A percentile compares a stretch with the other conserved stretches of the same genome.
Conservation (phyloP, 2,888 invertebrate genomes). For the Ethmia dodecea region DNA sequence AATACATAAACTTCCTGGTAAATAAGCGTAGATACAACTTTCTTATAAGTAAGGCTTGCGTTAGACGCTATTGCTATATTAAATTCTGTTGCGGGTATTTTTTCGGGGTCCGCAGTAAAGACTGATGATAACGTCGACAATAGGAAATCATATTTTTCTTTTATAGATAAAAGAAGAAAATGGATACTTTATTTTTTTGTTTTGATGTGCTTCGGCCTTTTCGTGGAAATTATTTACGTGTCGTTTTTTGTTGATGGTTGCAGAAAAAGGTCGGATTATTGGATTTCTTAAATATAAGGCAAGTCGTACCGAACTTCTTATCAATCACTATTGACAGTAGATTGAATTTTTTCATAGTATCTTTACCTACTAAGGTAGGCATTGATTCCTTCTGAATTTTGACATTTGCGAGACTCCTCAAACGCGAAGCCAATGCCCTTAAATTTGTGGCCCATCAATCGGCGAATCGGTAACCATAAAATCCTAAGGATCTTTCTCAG, state of each 20-base stretch:
- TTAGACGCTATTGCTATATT: slow-evolving; percentile 62
- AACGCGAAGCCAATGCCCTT: slow-evolving; percentile 18
- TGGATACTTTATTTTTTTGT: slow-evolving; percentile 44
- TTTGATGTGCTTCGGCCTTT: slow-evolving; percentile 33
- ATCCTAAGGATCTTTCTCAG: slow-evolving; percentile 59
- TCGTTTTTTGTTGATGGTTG: slow-evolving; percentile 21
- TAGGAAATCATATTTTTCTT: slow-evolving; percentile 57
- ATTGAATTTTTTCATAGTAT: no score
- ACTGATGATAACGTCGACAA: slow-evolving; percentile 51
- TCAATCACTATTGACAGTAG: no score
- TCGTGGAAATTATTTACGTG: slow-evolving; percentile 44
- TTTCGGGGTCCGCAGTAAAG: slow-evolving; percentile 43
- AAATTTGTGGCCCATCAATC: slow-evolving; percentile 47
- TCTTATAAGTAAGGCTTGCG: slow-evolving; percentile 55
- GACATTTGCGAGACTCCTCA: slow-evolving; percentile 1
- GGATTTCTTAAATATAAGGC: not conserved
- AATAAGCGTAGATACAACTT: slow-evolving; percentile 68
- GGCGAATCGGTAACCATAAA: slow-evolving; percentile 63
- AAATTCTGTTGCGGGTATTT: slow-evolving; percentile 63
- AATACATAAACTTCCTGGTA: slow-evolving; percentile 72
- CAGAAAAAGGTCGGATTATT: slow-evolving; percentile 4
- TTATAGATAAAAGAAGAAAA: slow-evolving; percentile 41
- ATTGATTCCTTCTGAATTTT: not conserved
- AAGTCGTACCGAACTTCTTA: no score
- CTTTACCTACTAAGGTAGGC: not conserved